Evolutionary conservation across 1,140 invertebrate genomes (phyloP), one percentile per base, ranked within the genome.

Genomic region (Halyomorpha halys): DNA sequence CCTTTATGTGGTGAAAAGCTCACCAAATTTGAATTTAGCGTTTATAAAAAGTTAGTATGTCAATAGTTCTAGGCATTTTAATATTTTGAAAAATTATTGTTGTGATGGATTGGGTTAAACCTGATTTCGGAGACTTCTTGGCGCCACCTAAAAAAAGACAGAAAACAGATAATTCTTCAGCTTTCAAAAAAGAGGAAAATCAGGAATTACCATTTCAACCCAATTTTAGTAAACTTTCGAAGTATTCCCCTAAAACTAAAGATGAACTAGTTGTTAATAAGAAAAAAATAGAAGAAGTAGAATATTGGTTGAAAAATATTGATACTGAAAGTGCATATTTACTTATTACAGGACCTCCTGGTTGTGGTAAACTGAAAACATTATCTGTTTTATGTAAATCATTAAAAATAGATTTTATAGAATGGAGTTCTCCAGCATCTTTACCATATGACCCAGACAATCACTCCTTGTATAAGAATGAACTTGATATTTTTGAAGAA

Each of bases 281-380:
- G 30, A 66, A 66, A 61, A 66, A 66, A 49, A 25, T 66, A 4
- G 65, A 63, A 59, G 65, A 66, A 49, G 60, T 66, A 8, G 65
- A 66, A 59, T 56, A 16, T 25, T 66, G 65, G 65, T 62, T 66
- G 25, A 45, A 44, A 34, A 54, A 34, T 19, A n/a, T 56, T 6
- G 51, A 56, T 30, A 44, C 44, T 8, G 49, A 45, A 56, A n/a
- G 23, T 56, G 14, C 60, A 14, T 62, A 54, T 16, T 66, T 66
- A 54, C 44, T 66, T 53, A 2, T 66, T 5, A 56, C 65, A 27
- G 65, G 65, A 5, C 51, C 60, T n/a, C 23, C 65, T 54, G 65
- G 65, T 2, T 66, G 45, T 59, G 65, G 65, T 6, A 66, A 66
- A 63, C 27, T 66, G 16, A 62, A 25, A 14, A 66, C 65, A 11